These are phyloP conservation scores for Reinhardtius hippoglossoides DNA, from an alignment of 2,113 vertebrate genomes.

Conservation along the genomic window DNA sequence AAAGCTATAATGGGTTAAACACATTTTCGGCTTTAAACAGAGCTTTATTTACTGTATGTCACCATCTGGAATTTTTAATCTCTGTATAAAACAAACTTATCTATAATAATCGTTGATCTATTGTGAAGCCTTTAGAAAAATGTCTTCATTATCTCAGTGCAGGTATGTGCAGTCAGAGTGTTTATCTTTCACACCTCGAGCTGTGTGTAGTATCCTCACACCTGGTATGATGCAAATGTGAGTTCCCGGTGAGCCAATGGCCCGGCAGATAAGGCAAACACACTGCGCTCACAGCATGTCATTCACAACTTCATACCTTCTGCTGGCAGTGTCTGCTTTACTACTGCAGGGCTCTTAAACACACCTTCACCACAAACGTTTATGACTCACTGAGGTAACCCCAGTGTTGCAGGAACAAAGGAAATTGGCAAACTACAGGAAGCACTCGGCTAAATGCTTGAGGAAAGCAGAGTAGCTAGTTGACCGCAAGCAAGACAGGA, in stretches of 20 bases:
- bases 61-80: no score
- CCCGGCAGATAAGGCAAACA: neutral
- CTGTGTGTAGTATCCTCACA: no score
- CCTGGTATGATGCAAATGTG: no score
- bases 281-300: neutral
- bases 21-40: no score
- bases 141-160: no score
- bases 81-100: no score
- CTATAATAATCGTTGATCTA: neutral
- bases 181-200: no score
- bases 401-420: neutral
- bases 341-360: neutral
- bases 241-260: neutral
- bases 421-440: neutral
- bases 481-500: neutral
- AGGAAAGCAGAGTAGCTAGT: no score
- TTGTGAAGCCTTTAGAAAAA: neutral
- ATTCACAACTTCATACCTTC: conserved; percentile 36
- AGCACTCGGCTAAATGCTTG: neutral
- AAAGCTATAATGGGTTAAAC: no score
- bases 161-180: no score
- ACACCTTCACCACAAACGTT: conserved; percentile 8
- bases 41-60: no score
- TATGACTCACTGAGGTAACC: neutral
- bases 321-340: neutral